Evolutionary conservation across 2,113 vertebrate species (phyloP), one percentile per base, ranked within the genome.

Genomic region (Lepisosteus osseus): DNA sequence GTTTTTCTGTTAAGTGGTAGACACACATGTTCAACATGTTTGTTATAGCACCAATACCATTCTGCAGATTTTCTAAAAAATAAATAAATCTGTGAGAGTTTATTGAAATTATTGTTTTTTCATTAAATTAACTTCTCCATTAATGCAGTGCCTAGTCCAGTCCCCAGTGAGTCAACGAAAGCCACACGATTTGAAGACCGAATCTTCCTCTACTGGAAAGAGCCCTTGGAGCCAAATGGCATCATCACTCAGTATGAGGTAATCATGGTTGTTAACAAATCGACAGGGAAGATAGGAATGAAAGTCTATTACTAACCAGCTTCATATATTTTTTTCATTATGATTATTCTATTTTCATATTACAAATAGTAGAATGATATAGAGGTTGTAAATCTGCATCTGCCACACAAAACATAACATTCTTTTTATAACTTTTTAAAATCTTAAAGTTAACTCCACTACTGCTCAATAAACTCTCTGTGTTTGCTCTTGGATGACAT

Each of bases 241-340:
- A 84, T 98, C 84, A 96, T 99, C 88, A 98, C 94, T 75, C 96
- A 98, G 67, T 99, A 98, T 82, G 97, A 99, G 97, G 97, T 98
- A 94, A 70, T 70, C 11, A 54, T 54, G 74, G 47, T 13, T 3
- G 4, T 74, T 45, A 15, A 42, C 43, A 45, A 6, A 5, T 59
- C 11, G 5, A 14, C 57, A n/a, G 7, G 5, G 13, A 59, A 15
- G 9, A 56, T 73, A 57, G 69, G 72, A 70, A 29, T 29, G 29
- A 29, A 29, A 29, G 29, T 29, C 29, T 29, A 29, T 29, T 29
- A 29, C 29, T 29, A 29, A 29, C 29, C 29, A 29, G 29, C 29
- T 29, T 29, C 29, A 2, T 29, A 29, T 29, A 29, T 29, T 29
- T 29, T 29, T 29, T 29, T 29, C 29, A 29, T 29, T 29, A 29